Evolutionary conservation across 2,797 vertebrate genomes (phyloP).

Genomic region (Acipenser oxyrinchus): DNA sequence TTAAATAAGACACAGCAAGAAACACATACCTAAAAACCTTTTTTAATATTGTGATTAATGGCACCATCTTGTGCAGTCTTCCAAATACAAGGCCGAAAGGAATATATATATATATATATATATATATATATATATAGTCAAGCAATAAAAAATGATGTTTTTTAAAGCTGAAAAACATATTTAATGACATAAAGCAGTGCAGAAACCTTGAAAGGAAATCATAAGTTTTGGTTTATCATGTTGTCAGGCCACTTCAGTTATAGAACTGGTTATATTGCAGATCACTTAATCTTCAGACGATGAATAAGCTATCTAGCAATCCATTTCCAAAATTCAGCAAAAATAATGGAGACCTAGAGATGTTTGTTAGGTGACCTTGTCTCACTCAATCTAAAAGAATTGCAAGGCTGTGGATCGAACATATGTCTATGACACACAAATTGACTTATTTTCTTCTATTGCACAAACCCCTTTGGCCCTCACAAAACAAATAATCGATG

Average conservation of each 20-base stretch:
- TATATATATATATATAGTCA: neutral
- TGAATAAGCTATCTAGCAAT: neutral
- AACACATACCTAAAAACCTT: no score
- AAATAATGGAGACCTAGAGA: neutral
- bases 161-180: no score
- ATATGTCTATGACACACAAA: slow-evolving; percentile 2
- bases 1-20: no score
- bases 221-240: neutral
- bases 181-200: no score
- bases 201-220: neutral
- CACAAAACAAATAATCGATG: neutral
- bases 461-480: neutral
- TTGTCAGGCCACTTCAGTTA: neutral
- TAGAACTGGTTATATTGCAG: neutral
- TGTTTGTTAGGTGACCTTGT: neutral
- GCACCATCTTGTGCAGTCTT: no score
- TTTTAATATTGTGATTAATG: no score
- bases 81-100: no score
- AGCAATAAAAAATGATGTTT: no score
- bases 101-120: no score
- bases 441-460: neutral
- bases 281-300: neutral
- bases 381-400: neutral
- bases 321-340: neutral
- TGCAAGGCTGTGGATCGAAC: neutral